Conservation (phyloP, 2,888 invertebrate genomes). For the Ferrisia virgata region DNA sequence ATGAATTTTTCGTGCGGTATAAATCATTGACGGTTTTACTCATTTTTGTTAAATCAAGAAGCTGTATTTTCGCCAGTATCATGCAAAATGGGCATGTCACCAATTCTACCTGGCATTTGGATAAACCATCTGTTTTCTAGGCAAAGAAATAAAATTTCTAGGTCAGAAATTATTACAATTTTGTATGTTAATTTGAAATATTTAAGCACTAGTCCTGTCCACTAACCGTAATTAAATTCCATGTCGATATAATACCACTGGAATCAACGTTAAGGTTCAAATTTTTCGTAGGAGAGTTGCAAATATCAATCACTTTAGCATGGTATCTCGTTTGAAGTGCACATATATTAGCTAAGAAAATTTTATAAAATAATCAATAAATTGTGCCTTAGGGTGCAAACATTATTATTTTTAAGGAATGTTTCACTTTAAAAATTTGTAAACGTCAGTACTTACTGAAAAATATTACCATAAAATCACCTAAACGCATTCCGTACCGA, state of each 20-base stretch:
- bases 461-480: background rate
- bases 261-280: background rate
- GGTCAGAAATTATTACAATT: background rate
- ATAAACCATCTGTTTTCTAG: background rate
- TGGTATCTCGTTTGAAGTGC: background rate
- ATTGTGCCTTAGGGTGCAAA: no score
- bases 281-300: background rate
- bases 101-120: slow-evolving; percentile 61
- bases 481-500: background rate
- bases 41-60: slow-evolving; percentile 50
- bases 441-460: background rate
- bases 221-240: background rate
- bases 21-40: slow-evolving; percentile 48
- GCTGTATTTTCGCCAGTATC: slow-evolving; percentile 58
- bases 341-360: background rate
- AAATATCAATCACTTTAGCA: slow-evolving; percentile 7
- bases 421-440: background rate
- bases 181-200: background rate
- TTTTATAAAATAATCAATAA: background rate
- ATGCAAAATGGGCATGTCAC: slow-evolving; percentile 70
- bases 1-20: slow-evolving; percentile 45
- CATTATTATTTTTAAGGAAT: background rate
- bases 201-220: no score
- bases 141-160: background rate
- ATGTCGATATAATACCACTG: background rate